These are phyloP conservation scores for Lasioglossum vierecki DNA, from an alignment of 2,888 invertebrate species.

Conservation along the genomic window DNA sequence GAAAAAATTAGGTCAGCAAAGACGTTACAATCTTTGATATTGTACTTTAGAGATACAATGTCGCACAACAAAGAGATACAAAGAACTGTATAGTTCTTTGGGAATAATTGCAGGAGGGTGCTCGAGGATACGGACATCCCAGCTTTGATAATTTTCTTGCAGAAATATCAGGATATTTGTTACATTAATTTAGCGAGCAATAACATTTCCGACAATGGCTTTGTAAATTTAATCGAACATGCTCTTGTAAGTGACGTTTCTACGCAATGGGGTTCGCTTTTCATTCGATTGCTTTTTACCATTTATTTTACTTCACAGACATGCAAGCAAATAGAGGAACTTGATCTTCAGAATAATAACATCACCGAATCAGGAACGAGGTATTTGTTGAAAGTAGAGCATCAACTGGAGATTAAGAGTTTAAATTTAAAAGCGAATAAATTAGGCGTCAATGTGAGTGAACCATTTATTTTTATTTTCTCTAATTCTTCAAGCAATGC, in stretches of 20 bases:
- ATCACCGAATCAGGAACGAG: slow-evolving; percentile 84
- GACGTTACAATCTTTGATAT: slow-evolving; percentile 7
- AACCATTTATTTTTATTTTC: not conserved
- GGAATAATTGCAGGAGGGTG: slow-evolving; percentile 79
- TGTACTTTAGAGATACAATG: too few species aligned
- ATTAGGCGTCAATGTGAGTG: slow-evolving; percentile 84
- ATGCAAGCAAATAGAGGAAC: slow-evolving; percentile 84
- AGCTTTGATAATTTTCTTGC: slow-evolving; percentile 85
- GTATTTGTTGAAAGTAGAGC: slow-evolving; percentile 68
- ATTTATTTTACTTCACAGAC: slow-evolving; percentile 83
- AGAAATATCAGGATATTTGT: slow-evolving; percentile 84
- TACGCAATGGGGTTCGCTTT: not conserved
- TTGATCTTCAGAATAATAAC: slow-evolving; percentile 87
- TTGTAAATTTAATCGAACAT: slow-evolving; percentile 71
- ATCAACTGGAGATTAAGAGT: slow-evolving; percentile 84
- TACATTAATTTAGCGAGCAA: slow-evolving; percentile 86
- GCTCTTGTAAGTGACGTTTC: slow-evolving; percentile 63
- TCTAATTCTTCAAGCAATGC: not conserved
- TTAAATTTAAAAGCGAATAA: slow-evolving; percentile 87
- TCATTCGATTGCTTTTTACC: not conserved
- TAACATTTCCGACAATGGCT: slow-evolving; percentile 80
- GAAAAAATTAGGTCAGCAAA: slow-evolving; percentile 81
- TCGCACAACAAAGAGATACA: too few species aligned
- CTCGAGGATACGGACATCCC: slow-evolving; percentile 85
- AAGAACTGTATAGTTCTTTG: not conserved